phyloP scores from a whole-genome alignment of 2,797 vertebrate species.

The Mionectes olivaceus region DNA sequence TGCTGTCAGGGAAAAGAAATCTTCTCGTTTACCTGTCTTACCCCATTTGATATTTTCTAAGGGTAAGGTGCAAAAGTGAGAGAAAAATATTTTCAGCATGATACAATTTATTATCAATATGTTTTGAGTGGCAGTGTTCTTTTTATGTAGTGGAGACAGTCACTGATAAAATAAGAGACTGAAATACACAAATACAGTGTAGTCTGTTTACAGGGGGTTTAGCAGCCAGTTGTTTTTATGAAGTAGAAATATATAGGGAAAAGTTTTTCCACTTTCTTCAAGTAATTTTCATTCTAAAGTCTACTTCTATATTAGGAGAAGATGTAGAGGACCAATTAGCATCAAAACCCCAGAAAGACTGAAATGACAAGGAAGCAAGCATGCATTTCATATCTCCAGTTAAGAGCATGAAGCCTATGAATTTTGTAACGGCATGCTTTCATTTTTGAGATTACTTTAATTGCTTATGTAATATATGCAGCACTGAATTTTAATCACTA shows the following conservation, averaged over 20 bases:
- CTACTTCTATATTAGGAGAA: background rate
- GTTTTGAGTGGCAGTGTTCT: slow-evolving; percentile 42
- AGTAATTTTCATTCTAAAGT: background rate
- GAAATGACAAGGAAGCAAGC: background rate
- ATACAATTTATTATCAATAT: slow-evolving; percentile 50
- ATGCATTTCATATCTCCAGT: background rate
- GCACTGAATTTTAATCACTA: slow-evolving; percentile 44
- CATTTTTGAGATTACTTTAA: background rate
- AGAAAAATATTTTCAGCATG: slow-evolving; percentile 9
- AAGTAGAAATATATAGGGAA: background rate
- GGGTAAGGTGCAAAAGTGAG: slow-evolving; percentile 41
- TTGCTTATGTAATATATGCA: slow-evolving; percentile 32
- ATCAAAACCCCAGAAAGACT: background rate
- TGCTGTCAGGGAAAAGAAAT: background rate
- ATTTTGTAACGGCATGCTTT: slow-evolving; percentile 10
- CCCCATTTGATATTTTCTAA: slow-evolving; percentile 62
- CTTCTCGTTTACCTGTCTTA: slow-evolving; percentile 39
- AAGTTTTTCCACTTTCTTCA: background rate
- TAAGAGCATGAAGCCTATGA: background rate
- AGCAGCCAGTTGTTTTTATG: background rate
- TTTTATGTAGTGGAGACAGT: slow-evolving; percentile 55
- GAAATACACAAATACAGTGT: slow-evolving; percentile 47
- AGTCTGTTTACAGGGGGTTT: background rate
- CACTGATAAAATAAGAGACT: slow-evolving; percentile 55
- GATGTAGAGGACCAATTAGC: background rate